phyloP scores from a whole-genome alignment of 1,140 invertebrate species.

The Myzus persicae region DNA sequence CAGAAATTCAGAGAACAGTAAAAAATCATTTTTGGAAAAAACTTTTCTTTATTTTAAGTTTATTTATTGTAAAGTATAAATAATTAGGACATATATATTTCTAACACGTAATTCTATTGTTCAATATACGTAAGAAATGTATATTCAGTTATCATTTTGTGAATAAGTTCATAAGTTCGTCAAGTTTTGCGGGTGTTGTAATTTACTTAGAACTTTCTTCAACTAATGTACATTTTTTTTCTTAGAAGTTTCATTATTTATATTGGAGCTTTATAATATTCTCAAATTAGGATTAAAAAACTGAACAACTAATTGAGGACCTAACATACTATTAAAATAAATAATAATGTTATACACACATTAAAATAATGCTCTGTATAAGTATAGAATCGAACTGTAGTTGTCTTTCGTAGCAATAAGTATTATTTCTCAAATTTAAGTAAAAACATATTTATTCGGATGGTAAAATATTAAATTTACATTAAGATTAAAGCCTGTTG shows the following conservation, averaged over 20 bases:
- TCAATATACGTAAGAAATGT: neutral
- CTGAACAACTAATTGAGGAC: neutral
- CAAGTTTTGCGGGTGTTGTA: neutral
- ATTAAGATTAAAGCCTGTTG: neutral
- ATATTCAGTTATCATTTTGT: constrained; percentile 5
- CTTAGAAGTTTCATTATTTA: neutral
- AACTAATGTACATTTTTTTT: neutral
- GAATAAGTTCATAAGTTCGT: neutral
- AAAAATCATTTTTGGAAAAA: constrained; percentile 5
- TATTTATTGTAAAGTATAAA: constrained; percentile 15
- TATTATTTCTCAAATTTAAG: neutral
- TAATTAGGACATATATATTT: constrained; percentile 19
- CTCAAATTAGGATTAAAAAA: neutral
- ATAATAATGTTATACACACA: neutral
- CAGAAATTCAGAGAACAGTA: neutral
- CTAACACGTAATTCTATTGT: constrained; percentile 36
- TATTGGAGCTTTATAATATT: no score
- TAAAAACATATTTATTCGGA: neutral
- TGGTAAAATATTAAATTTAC: neutral
- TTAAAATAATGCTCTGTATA: neutral
- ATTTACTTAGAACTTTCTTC: neutral
- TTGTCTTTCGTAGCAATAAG: neutral
- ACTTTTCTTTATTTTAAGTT: neutral
- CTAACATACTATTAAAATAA: neutral
- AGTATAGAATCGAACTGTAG: neutral